These are phyloP conservation scores for Liparis tanakae DNA, from an alignment of 2,797 vertebrate genomes.

Conservation along the genomic window DNA sequence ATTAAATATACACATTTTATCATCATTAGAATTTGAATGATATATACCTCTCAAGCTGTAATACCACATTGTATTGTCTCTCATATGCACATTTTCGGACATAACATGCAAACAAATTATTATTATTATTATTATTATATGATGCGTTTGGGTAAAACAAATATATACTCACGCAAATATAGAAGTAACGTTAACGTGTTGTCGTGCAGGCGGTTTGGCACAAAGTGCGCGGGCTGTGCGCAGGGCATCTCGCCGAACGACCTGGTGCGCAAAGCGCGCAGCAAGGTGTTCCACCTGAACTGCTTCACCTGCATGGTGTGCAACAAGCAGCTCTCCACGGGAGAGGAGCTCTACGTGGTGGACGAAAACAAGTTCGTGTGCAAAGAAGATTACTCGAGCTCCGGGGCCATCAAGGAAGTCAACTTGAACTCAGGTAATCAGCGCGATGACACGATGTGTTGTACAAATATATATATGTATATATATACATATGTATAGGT, in stretches of 20 bases:
- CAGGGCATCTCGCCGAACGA: slow-evolving; percentile 96
- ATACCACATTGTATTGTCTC: not conserved
- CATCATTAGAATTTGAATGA: not conserved
- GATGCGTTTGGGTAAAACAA: not conserved
- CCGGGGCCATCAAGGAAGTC: slow-evolving; percentile 90
- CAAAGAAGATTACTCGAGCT: slow-evolving; percentile 94
- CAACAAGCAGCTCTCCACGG: slow-evolving; percentile 97
- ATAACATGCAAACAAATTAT: not conserved
- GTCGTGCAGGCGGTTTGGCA: slow-evolving; percentile 90
- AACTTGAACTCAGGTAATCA: slow-evolving; percentile 93
- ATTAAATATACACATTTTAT: not conserved
- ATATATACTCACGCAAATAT: too few species aligned
- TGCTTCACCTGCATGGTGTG: slow-evolving; percentile 99
- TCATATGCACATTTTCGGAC: not conserved
- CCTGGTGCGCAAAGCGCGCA: slow-evolving; percentile 93
- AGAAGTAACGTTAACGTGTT: not conserved
- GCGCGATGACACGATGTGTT: not conserved
- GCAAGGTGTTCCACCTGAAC: slow-evolving; percentile 96
- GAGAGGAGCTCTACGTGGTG: slow-evolving; percentile 96
- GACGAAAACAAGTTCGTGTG: slow-evolving; percentile 98
- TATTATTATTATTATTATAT: not conserved
- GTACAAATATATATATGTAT: too few species aligned
- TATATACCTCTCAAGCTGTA: not conserved
- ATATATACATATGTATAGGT: too few species aligned
- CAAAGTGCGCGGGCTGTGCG: slow-evolving; percentile 94